phyloP scores from a whole-genome alignment of 2,113 vertebrate species.

The Eulemur rufifrons region DNA sequence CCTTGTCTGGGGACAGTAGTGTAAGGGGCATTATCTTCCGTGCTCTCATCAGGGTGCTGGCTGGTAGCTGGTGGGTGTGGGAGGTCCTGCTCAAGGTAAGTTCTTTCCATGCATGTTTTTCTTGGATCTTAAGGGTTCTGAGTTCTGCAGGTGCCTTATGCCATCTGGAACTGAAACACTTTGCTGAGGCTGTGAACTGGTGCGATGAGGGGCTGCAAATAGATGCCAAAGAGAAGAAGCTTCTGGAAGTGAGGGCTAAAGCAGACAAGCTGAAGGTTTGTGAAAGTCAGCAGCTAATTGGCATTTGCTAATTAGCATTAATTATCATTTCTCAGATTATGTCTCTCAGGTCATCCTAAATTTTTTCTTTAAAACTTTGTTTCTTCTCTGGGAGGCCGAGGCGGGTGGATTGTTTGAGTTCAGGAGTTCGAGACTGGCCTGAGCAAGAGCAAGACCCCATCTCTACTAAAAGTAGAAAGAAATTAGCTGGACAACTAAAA shows the following conservation, averaged over 20 bases:
- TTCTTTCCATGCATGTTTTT: background rate
- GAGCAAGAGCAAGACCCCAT: no score
- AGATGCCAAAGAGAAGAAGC: constrained; percentile 90
- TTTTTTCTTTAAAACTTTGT: background rate
- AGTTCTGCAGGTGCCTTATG: constrained; percentile 91
- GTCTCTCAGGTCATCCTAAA: background rate
- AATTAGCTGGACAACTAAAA: no score
- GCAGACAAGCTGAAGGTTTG: constrained; percentile 93
- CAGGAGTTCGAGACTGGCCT: no score
- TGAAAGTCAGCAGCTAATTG: background rate
- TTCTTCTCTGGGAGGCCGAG: no score
- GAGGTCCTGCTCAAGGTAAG: background rate
- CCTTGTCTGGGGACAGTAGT: background rate
- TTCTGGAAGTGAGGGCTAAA: constrained; percentile 89
- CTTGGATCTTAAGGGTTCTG: constrained; percentile 16
- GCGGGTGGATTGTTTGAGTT: no score
- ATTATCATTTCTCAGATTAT: background rate
- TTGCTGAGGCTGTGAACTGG: constrained; percentile 90
- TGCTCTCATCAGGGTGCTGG: background rate
- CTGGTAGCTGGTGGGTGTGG: background rate
- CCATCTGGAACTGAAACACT: constrained; percentile 90
- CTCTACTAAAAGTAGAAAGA: no score
- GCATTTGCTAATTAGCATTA: constrained; percentile 28
- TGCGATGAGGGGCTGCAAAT: constrained; percentile 93
- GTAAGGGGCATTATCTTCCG: background rate